Evolutionary conservation across 2,888 invertebrate species (phyloP), one percentile per base, ranked within the genome.

Genomic region (Mechanitis mazaeus): DNA sequence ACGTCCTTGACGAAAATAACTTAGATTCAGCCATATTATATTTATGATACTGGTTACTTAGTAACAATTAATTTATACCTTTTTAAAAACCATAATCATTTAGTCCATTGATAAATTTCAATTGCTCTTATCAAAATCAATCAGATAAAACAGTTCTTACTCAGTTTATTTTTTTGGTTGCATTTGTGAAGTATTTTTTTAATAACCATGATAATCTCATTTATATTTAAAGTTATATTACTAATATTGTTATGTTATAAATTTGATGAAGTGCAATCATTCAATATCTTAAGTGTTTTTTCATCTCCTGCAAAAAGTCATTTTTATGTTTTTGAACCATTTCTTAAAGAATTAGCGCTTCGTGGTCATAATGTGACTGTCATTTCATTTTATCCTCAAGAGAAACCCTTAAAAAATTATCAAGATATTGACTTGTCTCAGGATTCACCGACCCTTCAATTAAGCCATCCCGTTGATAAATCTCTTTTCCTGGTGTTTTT

Each of bases 261-360:
- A 55, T 58, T 56, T 54, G 46, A 50, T 33, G 20, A 59, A 61
- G 69, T 68, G 60, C 35, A 67, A 54, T 56, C 79, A 11, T 75
- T 85, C 35, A 92, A 91, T 55, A 92, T 94, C 71, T 80, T 95
- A 56, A 93, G 91, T 42, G 72, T 94, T 38, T 93, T 94, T 69
- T 92, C 93, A 0, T 92, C 93, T 69, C 83, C 91, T n/a, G 93
- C 93, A 0, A 93, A 91, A 71, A 94, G 94, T 65, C 95, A 95
- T 75, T 94, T 93, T 65, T 90, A 92, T 56, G 92, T 93, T 3
- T 94, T 93, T 72, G 81, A 91, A 67, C 91, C 92, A 0, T 83
- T 94, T 53, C 71, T 94, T 6, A 84, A 82, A 20, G 93, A 91
- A 64, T 75, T 95, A 57, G 92, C 92, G 0, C 79, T 77, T 42